phyloP scores from a whole-genome alignment of 2,888 invertebrate species.

The Lacanobia wlatinum region DNA sequence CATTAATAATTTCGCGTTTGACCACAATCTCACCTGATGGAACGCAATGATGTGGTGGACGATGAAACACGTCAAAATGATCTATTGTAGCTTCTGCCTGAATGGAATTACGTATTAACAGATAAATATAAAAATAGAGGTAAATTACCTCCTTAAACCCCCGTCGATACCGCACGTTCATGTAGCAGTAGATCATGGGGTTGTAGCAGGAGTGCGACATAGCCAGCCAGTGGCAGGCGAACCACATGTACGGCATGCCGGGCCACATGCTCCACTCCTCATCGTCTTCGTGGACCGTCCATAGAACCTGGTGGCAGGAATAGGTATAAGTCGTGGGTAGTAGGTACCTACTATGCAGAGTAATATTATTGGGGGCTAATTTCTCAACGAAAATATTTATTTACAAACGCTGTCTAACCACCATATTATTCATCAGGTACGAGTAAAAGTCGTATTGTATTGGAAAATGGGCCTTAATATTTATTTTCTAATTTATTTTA shows the following conservation, averaged over 20 bases:
- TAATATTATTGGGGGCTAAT: too few relatives aligned
- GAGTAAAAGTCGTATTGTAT: too few relatives aligned
- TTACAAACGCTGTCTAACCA: too few relatives aligned
- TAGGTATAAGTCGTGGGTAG: not conserved
- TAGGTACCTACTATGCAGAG: not conserved
- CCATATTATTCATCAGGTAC: too few relatives aligned
- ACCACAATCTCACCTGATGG: too few relatives aligned
- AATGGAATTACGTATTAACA: not conserved
- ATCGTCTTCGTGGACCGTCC: slow-evolving; percentile 88
- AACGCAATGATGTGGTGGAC: too few relatives aligned
- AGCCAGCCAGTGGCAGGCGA: slow-evolving; percentile 95
- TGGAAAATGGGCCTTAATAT: too few relatives aligned
- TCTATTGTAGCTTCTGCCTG: too few relatives aligned
- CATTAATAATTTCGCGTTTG: too few relatives aligned
- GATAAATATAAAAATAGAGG: not conserved
- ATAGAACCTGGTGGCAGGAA: slow-evolving; percentile 88
- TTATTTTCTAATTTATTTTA: too few relatives aligned
- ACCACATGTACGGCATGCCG: slow-evolving; percentile 94
- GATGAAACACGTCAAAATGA: too few relatives aligned
- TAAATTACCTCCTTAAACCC: slow-evolving; percentile 91
- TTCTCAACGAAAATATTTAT: too few relatives aligned
- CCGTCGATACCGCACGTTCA: slow-evolving; percentile 95
- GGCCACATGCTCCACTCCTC: slow-evolving; percentile 91
- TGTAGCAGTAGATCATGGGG: slow-evolving; percentile 96
- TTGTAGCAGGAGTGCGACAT: slow-evolving; percentile 98